Percentiles rank a stretch among this genome's conserved stretches.
Conservation (phyloP, 2,113 vertebrate species). For the Typhlomys cinereus region DNA sequence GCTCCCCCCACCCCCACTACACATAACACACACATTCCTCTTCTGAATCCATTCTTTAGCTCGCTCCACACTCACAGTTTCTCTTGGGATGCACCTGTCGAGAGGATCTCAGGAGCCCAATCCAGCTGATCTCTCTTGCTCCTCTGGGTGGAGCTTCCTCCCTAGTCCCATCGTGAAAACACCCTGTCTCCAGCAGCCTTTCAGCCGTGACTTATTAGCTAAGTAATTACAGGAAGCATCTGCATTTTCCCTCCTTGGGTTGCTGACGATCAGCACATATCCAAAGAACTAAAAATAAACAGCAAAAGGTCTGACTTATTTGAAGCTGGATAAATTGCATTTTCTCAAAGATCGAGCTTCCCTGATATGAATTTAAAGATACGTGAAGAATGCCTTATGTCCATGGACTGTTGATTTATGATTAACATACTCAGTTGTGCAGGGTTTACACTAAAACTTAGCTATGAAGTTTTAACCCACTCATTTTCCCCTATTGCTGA, state of each 20-base stretch:
- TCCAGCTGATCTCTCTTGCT: background rate
- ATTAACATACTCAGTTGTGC: background rate
- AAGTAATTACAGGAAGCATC: background rate
- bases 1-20: background rate
- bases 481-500: background rate
- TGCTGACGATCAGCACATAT: background rate
- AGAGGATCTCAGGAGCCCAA: background rate
- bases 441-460: background rate
- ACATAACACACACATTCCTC: too few species aligned
- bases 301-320: background rate
- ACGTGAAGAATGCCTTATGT: background rate
- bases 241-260: constrained; percentile 27
- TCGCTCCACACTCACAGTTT: background rate
- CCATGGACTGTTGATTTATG: background rate
- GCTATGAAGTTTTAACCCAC: background rate
- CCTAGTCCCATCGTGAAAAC: background rate
- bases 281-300: constrained; percentile 59
- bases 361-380: background rate
- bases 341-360: constrained; percentile 22
- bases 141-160: background rate
- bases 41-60: background rate
- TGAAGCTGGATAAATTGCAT: constrained; percentile 3
- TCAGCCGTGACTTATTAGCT: constrained; percentile 25
- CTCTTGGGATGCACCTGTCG: background rate
- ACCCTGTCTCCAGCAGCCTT: background rate